Percentiles rank a stretch among this genome's conserved stretches.
Conservation (phyloP, 2,797 vertebrate genomes). For the Odontamblyopus lacepedii region DNA sequence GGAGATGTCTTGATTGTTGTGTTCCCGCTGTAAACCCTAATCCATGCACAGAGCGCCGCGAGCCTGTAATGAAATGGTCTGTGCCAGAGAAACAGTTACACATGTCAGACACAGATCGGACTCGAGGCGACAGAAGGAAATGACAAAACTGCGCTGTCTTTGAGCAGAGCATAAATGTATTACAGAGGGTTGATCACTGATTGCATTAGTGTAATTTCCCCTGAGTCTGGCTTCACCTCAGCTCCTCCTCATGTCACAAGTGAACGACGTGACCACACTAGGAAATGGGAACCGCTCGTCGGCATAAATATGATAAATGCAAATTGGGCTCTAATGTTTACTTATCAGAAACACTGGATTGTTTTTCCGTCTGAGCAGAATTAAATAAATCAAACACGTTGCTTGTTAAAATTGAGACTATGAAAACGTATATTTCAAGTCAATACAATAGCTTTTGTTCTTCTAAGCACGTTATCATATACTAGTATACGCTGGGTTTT, state of each 20-base stretch:
- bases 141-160: background rate
- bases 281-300: background rate
- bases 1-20: background rate
- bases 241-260: background rate
- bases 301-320: background rate
- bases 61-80: background rate
- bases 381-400: no score
- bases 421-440: no score
- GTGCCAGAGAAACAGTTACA: background rate
- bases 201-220: conserved; percentile 7
- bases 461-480: no score
- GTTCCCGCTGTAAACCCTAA: background rate
- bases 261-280: background rate
- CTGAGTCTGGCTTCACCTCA: background rate
- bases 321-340: background rate
- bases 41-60: background rate
- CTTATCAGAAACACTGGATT: background rate
- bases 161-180: conserved; percentile 2
- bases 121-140: background rate
- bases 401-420: no score
- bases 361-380: background rate
- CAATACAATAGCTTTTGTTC: no score
- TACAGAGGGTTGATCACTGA: background rate
- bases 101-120: background rate
- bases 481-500: no score